Percentiles rank a stretch among this genome's conserved stretches.
phyloP scores from a whole-genome alignment of 1,140 invertebrate species.

The Onthophagus taurus region DNA sequence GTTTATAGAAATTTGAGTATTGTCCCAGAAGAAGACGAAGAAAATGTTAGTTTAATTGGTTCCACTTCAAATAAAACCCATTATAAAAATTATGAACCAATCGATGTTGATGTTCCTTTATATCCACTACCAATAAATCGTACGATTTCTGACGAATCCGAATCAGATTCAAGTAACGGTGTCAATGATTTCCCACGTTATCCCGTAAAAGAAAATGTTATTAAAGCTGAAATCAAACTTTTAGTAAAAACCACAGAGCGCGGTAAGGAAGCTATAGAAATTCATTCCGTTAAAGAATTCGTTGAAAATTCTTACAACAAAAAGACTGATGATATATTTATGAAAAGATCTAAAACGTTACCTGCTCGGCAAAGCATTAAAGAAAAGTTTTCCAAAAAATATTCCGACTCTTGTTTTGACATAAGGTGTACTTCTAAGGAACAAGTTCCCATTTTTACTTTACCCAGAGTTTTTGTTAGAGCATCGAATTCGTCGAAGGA shows the following conservation, averaged over 20 bases:
- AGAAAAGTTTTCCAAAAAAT: slow-evolving; percentile 2
- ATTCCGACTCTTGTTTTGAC: slow-evolving; percentile 8
- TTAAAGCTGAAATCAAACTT: slow-evolving; percentile 43
- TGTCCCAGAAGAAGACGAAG: slow-evolving; percentile 36
- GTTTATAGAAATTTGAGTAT: slow-evolving; percentile 36
- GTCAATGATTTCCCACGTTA: slow-evolving; percentile 3
- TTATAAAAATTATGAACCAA: slow-evolving; percentile 6
- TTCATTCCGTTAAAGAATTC: slow-evolving; percentile 42
- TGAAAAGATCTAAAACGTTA: slow-evolving; percentile 18
- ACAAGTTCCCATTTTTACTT: slow-evolving; percentile 29
- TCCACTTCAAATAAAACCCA: slow-evolving; percentile 7
- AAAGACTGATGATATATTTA: not conserved
- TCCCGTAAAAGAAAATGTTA: slow-evolving; percentile 23
- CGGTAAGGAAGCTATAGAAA: slow-evolving; percentile 45
- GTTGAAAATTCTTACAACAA: slow-evolving; percentile 28
- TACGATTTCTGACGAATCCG: not conserved
- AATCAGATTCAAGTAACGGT: slow-evolving; percentile 12
- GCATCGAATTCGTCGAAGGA: slow-evolving; percentile 20
- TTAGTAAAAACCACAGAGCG: slow-evolving; percentile 42
- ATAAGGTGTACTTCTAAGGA: not conserved
- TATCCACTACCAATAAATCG: not conserved
- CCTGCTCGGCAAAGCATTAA: slow-evolving; percentile 20
- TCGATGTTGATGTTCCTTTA: not conserved
- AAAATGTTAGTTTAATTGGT: slow-evolving; percentile 21
- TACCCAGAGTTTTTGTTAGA: slow-evolving; percentile 32